phyloP scores from a whole-genome alignment of 2,888 invertebrate species.

The Emmelina monodactyla region DNA sequence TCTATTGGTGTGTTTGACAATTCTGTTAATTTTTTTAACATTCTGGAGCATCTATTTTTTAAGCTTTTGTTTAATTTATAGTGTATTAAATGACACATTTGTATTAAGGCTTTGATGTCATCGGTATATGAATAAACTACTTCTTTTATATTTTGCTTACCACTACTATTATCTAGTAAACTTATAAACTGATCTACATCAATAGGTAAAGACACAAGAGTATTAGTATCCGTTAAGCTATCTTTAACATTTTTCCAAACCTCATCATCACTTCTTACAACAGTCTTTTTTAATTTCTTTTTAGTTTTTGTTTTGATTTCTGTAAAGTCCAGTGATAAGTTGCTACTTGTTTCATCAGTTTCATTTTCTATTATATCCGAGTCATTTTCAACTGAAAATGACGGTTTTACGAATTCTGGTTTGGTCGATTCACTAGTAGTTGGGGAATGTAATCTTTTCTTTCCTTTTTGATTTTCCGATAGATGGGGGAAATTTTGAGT shows the following conservation, averaged over 20 bases:
- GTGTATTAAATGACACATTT: background rate
- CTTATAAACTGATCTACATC: conserved; percentile 10
- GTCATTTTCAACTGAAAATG: background rate
- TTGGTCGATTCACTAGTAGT: background rate
- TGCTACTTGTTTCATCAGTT: background rate
- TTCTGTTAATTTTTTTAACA: background rate
- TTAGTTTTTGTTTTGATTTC: background rate
- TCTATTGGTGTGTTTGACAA: too few relatives aligned
- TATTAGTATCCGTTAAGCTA: conserved; percentile 3
- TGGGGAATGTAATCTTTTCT: background rate
- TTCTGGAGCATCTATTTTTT: background rate
- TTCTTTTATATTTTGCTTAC: conserved; percentile 10
- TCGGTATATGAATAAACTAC: conserved; percentile 1
- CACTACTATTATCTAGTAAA: conserved; percentile 8
- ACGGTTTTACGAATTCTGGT: background rate
- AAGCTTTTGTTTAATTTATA: background rate
- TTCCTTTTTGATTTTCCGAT: conserved; percentile 1
- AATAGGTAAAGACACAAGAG: conserved; percentile 1
- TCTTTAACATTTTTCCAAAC: conserved; percentile 8
- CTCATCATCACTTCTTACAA: conserved; percentile 10
- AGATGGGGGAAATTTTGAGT: background rate
- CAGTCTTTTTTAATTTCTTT: conserved; percentile 8
- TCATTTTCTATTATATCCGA: background rate
- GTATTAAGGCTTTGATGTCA: conserved; percentile 1
- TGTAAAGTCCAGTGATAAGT: background rate